Evolutionary conservation across 2,113 vertebrate genomes (phyloP).

Genomic region (Lampris megalopsis): DNA sequence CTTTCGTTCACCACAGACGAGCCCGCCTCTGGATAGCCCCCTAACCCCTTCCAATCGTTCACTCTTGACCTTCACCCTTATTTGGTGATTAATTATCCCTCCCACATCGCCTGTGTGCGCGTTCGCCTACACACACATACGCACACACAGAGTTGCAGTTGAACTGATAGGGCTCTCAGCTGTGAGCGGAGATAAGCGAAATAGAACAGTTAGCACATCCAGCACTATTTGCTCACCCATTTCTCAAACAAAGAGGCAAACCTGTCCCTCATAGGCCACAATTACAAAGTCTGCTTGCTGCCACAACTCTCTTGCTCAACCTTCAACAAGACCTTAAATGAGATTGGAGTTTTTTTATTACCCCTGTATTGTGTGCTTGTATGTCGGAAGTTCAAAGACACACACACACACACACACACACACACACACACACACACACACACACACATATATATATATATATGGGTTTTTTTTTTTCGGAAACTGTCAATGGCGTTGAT

Average conservation of each 20-base stretch:
- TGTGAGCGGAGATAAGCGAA: conserved; percentile 66
- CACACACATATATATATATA: too few species aligned
- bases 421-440: too few species aligned
- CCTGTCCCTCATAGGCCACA: conserved; percentile 65
- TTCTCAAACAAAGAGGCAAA: conserved; percentile 77
- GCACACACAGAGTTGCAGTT: conserved; percentile 21
- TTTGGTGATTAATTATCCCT: conserved; percentile 47
- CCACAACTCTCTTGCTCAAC: conserved; percentile 69
- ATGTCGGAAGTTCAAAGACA: too few species aligned
- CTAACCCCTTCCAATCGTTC: conserved; percentile 44
- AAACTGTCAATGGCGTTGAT: too few species aligned
- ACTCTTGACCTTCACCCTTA: conserved; percentile 42
- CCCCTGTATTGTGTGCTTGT: not conserved
- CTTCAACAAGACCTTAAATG: conserved; percentile 56
- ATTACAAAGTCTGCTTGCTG: conserved; percentile 73
- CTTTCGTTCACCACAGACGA: conserved; percentile 45
- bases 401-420: too few species aligned
- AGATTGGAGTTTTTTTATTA: conserved; percentile 27
- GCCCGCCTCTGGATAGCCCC: conserved; percentile 25
- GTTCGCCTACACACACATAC: conserved; percentile 17
- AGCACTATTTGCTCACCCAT: conserved; percentile 74
- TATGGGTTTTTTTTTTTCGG: too few species aligned
- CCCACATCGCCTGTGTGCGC: conserved; percentile 53
- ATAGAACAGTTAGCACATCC: conserved; percentile 68
- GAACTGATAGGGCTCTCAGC: conserved; percentile 51